phyloP scores from a whole-genome alignment of 1,140 invertebrate species.

The Phymorhynchus buccinoides region DNA sequence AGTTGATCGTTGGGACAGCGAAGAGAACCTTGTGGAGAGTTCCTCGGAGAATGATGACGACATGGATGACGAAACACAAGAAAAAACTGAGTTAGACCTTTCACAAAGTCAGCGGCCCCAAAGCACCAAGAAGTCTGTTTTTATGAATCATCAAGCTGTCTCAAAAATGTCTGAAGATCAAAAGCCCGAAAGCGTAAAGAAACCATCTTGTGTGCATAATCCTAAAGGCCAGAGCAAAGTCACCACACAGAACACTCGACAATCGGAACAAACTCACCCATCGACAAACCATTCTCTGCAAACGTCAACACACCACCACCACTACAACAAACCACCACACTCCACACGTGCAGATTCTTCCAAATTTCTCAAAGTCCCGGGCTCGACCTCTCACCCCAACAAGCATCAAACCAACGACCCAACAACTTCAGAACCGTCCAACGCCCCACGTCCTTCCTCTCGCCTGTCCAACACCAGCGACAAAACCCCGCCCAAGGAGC shows the following conservation, averaged over 20 bases:
- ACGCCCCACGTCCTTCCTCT: background rate
- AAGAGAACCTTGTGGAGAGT: background rate
- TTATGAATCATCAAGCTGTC: too few species aligned
- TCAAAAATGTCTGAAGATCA: too few species aligned
- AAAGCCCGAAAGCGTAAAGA: background rate
- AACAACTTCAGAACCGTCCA: background rate
- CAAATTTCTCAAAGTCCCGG: background rate
- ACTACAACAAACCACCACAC: background rate
- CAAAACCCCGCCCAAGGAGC: background rate
- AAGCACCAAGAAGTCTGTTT: background rate
- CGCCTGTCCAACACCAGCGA: constrained; percentile 12
- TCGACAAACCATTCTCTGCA: background rate
- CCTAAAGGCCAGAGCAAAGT: background rate
- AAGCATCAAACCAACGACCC: background rate
- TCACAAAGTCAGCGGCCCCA: background rate
- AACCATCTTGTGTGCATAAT: background rate
- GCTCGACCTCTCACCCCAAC: background rate
- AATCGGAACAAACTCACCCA: background rate
- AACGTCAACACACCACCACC: background rate
- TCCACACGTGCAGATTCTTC: background rate
- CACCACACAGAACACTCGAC: background rate
- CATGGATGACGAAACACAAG: background rate
- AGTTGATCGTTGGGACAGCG: background rate
- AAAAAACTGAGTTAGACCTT: background rate
- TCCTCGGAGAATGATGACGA: background rate